phyloP scores from a whole-genome alignment of 2,113 vertebrate genomes.

The Colossoma macropomum region DNA sequence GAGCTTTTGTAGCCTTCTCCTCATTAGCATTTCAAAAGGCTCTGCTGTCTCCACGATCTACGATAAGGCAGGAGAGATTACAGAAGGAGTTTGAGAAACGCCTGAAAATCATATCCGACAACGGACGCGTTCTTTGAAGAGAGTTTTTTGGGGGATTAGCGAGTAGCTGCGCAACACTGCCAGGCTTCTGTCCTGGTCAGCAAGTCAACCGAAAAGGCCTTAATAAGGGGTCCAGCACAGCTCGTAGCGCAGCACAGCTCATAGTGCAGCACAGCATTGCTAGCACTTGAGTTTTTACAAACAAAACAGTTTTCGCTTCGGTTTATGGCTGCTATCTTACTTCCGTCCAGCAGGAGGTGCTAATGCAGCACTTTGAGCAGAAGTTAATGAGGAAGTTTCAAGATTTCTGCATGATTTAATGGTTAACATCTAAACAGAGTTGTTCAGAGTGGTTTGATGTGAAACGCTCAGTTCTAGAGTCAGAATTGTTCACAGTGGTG shows the following conservation, averaged over 20 bases:
- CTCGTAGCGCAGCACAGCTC: too few relatives aligned
- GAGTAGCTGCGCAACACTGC: neutral
- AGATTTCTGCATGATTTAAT: too few relatives aligned
- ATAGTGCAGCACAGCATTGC: too few relatives aligned
- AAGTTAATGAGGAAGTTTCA: too few relatives aligned
- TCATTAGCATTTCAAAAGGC: conserved; percentile 62
- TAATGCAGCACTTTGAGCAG: neutral
- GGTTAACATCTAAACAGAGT: too few relatives aligned
- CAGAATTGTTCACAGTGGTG: too few relatives aligned
- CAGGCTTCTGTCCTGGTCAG: conserved; percentile 19
- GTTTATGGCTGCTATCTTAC: neutral
- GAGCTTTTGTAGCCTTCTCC: conserved; percentile 45
- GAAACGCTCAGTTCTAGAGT: too few relatives aligned
- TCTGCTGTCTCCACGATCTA: conserved; percentile 25
- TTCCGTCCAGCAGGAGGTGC: neutral
- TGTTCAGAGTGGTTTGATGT: too few relatives aligned
- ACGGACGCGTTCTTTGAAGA: conserved; percentile 47
- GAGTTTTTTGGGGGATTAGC: conserved; percentile 24
- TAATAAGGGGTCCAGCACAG: neutral
- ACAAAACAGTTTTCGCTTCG: too few relatives aligned
- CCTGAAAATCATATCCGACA: conserved; percentile 38
- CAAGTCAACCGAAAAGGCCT: neutral
- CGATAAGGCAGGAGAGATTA: conserved; percentile 49
- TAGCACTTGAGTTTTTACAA: too few relatives aligned
- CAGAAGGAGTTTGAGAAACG: conserved; percentile 23